phyloP scores from a whole-genome alignment of 2,888 invertebrate genomes.

The Agrypnus murinus region DNA sequence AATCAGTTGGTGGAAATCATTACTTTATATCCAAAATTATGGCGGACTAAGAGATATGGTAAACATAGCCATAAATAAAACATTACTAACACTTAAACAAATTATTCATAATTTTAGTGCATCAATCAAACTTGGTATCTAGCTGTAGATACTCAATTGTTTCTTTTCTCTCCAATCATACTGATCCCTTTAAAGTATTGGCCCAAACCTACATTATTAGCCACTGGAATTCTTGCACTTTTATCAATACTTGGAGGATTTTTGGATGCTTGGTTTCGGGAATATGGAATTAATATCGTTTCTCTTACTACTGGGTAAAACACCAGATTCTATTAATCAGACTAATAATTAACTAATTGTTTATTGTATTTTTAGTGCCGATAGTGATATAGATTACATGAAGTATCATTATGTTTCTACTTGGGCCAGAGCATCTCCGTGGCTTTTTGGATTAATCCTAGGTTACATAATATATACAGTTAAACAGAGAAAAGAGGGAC shows the following conservation, averaged over 20 bases:
- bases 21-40: neutral
- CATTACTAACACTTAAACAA: too few relatives aligned
- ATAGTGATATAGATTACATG: neutral
- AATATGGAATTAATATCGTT: neutral
- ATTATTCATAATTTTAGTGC: constrained; percentile 29
- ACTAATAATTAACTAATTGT: neutral
- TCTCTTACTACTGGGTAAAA: neutral
- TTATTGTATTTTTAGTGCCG: neutral
- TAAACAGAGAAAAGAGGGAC: neutral
- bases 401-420: constrained; percentile 27
- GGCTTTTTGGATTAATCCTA: constrained; percentile 42
- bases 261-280: constrained; percentile 2
- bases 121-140: constrained; percentile 8
- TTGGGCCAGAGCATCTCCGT: constrained; percentile 36
- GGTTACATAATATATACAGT: constrained; percentile 38
- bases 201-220: neutral
- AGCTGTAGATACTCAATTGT: neutral
- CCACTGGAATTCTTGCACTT: neutral
- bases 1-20: neutral
- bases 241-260: constrained; percentile 4
- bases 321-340: too few relatives aligned
- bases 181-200: neutral
- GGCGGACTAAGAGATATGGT: neutral
- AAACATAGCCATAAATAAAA: too few relatives aligned
- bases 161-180: neutral